These are phyloP conservation scores for Cyclopterus lumpus DNA, from an alignment of 2,797 vertebrate genomes.

Conservation along the genomic window DNA sequence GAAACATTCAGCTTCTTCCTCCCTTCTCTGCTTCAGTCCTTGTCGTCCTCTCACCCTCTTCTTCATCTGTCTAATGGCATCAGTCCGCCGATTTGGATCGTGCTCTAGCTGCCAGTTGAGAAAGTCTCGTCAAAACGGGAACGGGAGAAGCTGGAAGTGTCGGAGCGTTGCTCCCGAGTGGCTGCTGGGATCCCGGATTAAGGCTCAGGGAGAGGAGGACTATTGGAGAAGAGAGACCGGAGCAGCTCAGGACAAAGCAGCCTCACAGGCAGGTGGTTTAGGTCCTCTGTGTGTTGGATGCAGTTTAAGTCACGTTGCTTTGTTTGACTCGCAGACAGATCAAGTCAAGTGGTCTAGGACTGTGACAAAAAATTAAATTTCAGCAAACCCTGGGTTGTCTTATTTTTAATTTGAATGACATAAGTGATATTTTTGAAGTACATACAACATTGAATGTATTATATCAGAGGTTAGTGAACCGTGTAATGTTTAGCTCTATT, in stretches of 20 bases:
- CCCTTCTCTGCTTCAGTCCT: slow-evolving; percentile 22
- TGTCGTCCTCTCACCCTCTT: slow-evolving; percentile 35
- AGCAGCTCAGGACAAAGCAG: slow-evolving; percentile 19
- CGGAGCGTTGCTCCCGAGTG: slow-evolving; percentile 65
- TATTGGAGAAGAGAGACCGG: slow-evolving; percentile 39
- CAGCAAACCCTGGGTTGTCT: not conserved
- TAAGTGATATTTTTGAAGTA: not conserved
- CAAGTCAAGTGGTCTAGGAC: not conserved
- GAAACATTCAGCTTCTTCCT: slow-evolving; percentile 30
- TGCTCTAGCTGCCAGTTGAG: slow-evolving; percentile 79
- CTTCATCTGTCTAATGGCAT: slow-evolving; percentile 73
- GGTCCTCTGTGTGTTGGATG: slow-evolving; percentile 15
- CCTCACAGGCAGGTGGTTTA: slow-evolving; percentile 72
- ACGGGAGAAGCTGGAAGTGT: slow-evolving; percentile 63
- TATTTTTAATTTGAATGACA: not conserved
- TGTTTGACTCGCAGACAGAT: not conserved
- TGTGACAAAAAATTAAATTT: not conserved
- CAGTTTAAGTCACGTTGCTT: not conserved
- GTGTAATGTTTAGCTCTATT: slow-evolving; percentile 14
- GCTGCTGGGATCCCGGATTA: slow-evolving; percentile 76
- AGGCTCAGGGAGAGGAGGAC: slow-evolving; percentile 73
- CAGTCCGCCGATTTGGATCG: slow-evolving; percentile 75
- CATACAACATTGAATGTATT: not conserved
- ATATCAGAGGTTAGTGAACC: no score
- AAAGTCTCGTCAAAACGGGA: slow-evolving; percentile 55